Evolutionary conservation across 2,888 invertebrate genomes (phyloP).

Genomic region (Cantharis nigra): DNA sequence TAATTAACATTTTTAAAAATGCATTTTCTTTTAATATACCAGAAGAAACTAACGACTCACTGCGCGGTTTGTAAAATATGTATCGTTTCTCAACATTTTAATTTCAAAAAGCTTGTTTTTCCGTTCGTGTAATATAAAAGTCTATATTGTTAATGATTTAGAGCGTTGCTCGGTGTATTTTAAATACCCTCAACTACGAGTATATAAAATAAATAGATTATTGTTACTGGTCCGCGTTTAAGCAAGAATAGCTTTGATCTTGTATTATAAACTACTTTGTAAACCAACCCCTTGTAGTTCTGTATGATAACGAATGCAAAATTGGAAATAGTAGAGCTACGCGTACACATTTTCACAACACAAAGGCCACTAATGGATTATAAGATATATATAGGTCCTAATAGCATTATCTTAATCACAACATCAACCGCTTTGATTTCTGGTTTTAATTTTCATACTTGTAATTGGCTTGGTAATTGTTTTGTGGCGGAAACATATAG

Average conservation of each 20-base stretch:
- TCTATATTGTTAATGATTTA: too few species aligned
- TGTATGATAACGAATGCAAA: constrained; percentile 24
- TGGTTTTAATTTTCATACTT: constrained; percentile 51
- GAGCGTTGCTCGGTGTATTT: neutral
- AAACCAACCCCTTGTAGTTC: constrained; percentile 39
- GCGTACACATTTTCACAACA: constrained; percentile 41
- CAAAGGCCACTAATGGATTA: constrained; percentile 49
- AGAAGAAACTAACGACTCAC: neutral
- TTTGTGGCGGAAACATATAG: constrained; percentile 45
- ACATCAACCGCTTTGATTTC: constrained; percentile 51
- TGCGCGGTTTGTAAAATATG: neutral
- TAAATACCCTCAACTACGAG: neutral
- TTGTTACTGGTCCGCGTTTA: constrained; percentile 5
- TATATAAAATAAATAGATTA: constrained; percentile 15
- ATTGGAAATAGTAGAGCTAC: constrained; percentile 36
- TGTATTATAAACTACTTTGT: constrained; percentile 32
- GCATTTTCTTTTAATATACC: constrained; percentile 7
- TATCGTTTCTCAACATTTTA: neutral
- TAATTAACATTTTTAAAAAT: constrained; percentile 29
- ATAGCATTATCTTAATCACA: constrained; percentile 52
- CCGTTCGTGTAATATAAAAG: neutral
- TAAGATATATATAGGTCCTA: constrained; percentile 46
- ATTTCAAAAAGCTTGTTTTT: neutral
- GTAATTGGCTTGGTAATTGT: constrained; percentile 52
- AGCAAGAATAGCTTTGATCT: constrained; percentile 22